Conservation (phyloP, 2,888 invertebrate species). For the Caenorhabditis sp. region DNA sequence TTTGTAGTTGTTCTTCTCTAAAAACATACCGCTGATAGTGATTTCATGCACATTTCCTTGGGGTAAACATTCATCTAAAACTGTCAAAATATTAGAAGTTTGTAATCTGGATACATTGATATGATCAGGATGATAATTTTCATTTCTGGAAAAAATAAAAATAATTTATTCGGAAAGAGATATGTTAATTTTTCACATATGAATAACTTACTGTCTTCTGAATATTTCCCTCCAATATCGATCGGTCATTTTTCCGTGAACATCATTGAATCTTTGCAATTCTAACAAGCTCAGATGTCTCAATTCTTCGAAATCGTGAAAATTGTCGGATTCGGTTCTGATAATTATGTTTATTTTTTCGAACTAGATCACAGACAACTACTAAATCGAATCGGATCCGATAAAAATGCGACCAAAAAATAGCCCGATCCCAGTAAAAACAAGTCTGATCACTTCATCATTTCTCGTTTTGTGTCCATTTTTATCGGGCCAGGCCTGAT, state of each 20-base stretch:
- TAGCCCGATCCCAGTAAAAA: no score
- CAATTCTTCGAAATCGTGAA: conserved; percentile 25
- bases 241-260: conserved; percentile 23
- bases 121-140: conserved; percentile 30
- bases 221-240: conserved; percentile 41
- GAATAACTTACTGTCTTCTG: conserved; percentile 24
- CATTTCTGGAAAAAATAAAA: conserved; percentile 20
- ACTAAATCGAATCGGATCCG: no score
- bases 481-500: no score
- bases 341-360: neutral
- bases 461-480: no score
- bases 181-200: no score
- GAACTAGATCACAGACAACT: no score
- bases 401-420: no score
- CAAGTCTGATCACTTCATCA: no score
- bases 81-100: conserved; percentile 30
- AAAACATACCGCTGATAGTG: conserved; percentile 18
- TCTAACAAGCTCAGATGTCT: conserved; percentile 22
- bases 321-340: neutral
- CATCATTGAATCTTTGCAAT: conserved; percentile 18
- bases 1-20: no score
- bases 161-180: neutral
- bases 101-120: conserved; percentile 32
- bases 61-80: conserved; percentile 29
- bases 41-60: conserved; percentile 24